phyloP scores from a whole-genome alignment of 37 sponge, comb jelly and placozoan genomes.

The Halichondria panicea region DNA sequence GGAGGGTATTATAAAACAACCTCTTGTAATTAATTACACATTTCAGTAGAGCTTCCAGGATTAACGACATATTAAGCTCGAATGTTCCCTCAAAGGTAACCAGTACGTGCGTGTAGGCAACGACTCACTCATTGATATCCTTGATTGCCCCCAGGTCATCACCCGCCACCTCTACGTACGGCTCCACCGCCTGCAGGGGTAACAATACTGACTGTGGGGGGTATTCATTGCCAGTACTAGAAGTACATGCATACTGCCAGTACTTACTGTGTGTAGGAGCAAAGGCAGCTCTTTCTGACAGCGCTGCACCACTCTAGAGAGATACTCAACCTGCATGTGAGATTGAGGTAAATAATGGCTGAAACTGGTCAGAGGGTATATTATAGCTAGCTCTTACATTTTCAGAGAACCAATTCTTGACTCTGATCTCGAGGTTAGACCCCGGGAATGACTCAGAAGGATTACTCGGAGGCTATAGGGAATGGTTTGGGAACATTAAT shows the following conservation, averaged over 20 bases:
- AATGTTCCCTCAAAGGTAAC: neutral
- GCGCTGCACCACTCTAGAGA: slow-evolving; percentile 29
- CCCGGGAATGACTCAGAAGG: slow-evolving; percentile 5
- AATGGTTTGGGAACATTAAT: neutral
- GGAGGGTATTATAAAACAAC: no score
- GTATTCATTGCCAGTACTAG: neutral
- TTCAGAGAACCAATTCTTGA: slow-evolving; percentile 15
- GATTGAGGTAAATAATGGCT: neutral
- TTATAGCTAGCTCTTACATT: slow-evolving; percentile 18
- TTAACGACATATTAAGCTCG: no score
- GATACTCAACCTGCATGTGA: slow-evolving; percentile 38
- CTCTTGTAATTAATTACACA: no score
- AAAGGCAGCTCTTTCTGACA: slow-evolving; percentile 45
- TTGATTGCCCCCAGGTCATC: slow-evolving; percentile 2
- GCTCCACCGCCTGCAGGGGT: slow-evolving; percentile 32
- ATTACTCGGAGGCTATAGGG: slow-evolving; percentile 9
- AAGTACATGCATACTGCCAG: neutral
- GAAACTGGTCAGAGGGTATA: neutral
- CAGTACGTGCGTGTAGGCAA: neutral
- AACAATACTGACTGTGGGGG: neutral
- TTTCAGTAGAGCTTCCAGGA: no score
- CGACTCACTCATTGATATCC: slow-evolving; percentile 42
- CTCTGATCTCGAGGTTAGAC: slow-evolving; percentile 9
- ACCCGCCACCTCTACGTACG: slow-evolving; percentile 42
- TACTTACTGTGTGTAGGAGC: slow-evolving; percentile 48